phyloP scores from a whole-genome alignment of 1,140 invertebrate genomes.

The Calliphora vicina region DNA sequence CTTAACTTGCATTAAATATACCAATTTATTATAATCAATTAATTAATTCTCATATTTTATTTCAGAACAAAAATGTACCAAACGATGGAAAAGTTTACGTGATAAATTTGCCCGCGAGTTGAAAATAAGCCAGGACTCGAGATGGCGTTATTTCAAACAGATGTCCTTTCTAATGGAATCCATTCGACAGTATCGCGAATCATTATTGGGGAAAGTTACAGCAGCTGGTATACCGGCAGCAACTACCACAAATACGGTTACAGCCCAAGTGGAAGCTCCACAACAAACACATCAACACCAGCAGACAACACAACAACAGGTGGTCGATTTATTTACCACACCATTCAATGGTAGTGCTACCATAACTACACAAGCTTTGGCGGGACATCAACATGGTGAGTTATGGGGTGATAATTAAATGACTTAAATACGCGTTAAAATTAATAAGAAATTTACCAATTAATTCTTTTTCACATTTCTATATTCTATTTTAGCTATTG shows the following conservation, averaged over 20 bases:
- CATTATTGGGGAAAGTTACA: slow-evolving; percentile 54
- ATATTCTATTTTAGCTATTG: slow-evolving; percentile 48
- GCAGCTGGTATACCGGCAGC: slow-evolving; percentile 40
- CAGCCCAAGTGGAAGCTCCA: slow-evolving; percentile 44
- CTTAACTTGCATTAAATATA: no score
- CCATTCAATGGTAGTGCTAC: slow-evolving; percentile 58
- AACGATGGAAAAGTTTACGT: slow-evolving; percentile 58
- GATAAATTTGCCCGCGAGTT: slow-evolving; percentile 60
- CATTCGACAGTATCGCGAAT: slow-evolving; percentile 57
- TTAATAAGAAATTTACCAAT: no score
- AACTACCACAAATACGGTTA: slow-evolving; percentile 24
- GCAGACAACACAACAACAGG: slow-evolving; percentile 53
- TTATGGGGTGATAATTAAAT: not conserved
- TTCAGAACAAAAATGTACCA: slow-evolving; percentile 60
- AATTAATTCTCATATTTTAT: no score
- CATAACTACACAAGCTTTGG: slow-evolving; percentile 56
- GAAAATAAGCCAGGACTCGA: slow-evolving; percentile 59
- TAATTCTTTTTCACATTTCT: no score
- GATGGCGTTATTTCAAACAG: slow-evolving; percentile 60
- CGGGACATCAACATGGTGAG: slow-evolving; percentile 56
- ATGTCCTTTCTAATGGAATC: slow-evolving; percentile 60
- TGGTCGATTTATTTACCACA: slow-evolving; percentile 57
- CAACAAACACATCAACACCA: slow-evolving; percentile 53
- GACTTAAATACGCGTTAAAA: not conserved
- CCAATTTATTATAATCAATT: no score